Evolutionary conservation across 2,797 vertebrate species (phyloP).

Genomic region (Hippoglossus hippoglossus): DNA sequence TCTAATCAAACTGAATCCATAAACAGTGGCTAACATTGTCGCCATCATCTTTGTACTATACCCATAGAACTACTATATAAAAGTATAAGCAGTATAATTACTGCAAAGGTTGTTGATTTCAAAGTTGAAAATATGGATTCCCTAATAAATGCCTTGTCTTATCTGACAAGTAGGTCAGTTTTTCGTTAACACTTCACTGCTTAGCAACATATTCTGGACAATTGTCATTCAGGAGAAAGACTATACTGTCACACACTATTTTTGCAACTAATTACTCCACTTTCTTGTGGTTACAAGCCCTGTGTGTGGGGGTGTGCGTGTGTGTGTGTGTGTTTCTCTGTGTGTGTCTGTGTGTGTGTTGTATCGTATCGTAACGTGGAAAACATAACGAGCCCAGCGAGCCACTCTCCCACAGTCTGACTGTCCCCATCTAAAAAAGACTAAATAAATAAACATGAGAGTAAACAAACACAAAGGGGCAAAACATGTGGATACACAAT

Average conservation of each 20-base stretch:
- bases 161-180: no score
- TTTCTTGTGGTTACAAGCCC: conserved; percentile 1
- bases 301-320: background rate
- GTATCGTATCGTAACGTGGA: background rate
- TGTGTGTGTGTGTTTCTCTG: background rate
- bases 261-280: conserved; percentile 31
- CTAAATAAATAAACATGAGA: conserved; percentile 38
- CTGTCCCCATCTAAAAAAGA: conserved; percentile 10
- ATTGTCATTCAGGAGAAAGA: no score
- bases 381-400: background rate
- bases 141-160: no score
- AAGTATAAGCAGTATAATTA: no score
- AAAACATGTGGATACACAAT: conserved; percentile 32
- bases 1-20: no score
- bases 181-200: no score
- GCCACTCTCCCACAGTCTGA: background rate
- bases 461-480: conserved; percentile 30
- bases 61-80: no score
- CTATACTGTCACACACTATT: background rate
- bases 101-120: no score
- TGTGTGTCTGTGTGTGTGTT: background rate
- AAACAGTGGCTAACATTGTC: no score
- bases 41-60: no score
- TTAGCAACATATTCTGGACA: no score
- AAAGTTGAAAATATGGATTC: no score